These are phyloP conservation scores for Beris morrisii DNA, from an alignment of 2,888 invertebrate species.

Conservation along the genomic window DNA sequence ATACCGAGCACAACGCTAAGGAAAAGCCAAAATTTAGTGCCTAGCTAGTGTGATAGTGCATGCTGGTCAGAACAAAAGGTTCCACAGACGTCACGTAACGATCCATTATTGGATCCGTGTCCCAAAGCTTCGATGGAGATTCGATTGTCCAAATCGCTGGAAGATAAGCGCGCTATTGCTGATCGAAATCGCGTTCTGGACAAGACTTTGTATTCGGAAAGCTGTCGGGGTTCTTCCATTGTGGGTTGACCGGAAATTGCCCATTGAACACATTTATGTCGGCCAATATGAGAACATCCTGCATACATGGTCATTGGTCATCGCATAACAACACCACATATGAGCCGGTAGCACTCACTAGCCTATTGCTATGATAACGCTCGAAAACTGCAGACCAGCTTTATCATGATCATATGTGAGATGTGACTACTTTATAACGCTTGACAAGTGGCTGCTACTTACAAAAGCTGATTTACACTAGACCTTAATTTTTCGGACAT, in stretches of 20 bases:
- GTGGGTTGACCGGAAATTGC: slow-evolving; percentile 54
- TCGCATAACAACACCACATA: too few relatives aligned
- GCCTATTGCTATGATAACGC: too few relatives aligned
- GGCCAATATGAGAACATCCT: slow-evolving; percentile 59
- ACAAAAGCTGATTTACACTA: background rate
- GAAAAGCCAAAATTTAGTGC: slow-evolving; percentile 19
- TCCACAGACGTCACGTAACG: background rate
- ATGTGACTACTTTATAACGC: too few relatives aligned
- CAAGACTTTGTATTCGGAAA: slow-evolving; percentile 3
- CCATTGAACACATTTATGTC: slow-evolving; percentile 54
- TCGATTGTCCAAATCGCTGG: slow-evolving; percentile 20
- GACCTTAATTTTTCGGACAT: slow-evolving; percentile 5
- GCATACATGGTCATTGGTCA: slow-evolving; percentile 32
- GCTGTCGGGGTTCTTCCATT: slow-evolving; percentile 25
- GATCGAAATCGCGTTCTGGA: background rate
- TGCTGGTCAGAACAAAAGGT: background rate
- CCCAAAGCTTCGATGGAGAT: slow-evolving; percentile 16
- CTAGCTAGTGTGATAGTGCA: slow-evolving; percentile 2
- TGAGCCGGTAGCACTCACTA: too few relatives aligned
- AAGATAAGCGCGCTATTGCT: background rate
- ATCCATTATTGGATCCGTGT: slow-evolving; percentile 1
- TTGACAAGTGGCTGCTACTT: too few relatives aligned
- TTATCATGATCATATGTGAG: too few relatives aligned
- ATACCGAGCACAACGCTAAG: too few relatives aligned
- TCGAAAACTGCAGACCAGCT: too few relatives aligned